Evolutionary conservation across 2,888 invertebrate species (phyloP).

Genomic region (Diabrotica balteata): DNA sequence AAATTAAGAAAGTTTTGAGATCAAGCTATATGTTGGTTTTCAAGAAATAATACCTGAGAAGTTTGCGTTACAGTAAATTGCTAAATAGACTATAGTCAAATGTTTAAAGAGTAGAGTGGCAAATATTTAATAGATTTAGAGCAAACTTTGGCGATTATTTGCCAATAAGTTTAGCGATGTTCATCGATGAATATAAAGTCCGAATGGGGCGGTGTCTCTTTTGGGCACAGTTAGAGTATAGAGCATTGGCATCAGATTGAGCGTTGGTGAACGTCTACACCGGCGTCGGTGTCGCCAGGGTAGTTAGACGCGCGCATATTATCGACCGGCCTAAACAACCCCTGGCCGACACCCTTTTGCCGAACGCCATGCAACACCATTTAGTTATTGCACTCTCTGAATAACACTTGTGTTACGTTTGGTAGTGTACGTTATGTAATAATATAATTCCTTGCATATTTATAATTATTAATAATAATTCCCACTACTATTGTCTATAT

Average conservation of each 20-base stretch:
- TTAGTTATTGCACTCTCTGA: slow-evolving; percentile 70
- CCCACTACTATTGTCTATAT: slow-evolving; percentile 61
- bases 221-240: background rate
- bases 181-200: background rate
- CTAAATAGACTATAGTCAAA: no score
- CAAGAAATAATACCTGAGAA: no score
- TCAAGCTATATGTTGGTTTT: no score
- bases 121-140: no score
- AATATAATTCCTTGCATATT: slow-evolving; percentile 64
- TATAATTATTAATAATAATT: slow-evolving; percentile 62
- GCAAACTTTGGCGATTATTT: no score
- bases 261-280: slow-evolving; percentile 34
- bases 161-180: background rate
- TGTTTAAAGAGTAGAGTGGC: no score
- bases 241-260: slow-evolving; percentile 20
- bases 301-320: slow-evolving; percentile 55
- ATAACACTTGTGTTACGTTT: slow-evolving; percentile 70
- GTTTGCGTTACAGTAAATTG: no score
- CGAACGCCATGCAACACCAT: slow-evolving; percentile 64
- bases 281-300: slow-evolving; percentile 49
- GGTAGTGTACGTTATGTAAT: slow-evolving; percentile 66
- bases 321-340: slow-evolving; percentile 58
- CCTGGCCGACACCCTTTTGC: slow-evolving; percentile 63
- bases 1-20: no score
- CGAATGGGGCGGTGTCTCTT: background rate